phyloP scores from a whole-genome alignment of 1,140 invertebrate genomes.

The Drosophila setifemur region DNA sequence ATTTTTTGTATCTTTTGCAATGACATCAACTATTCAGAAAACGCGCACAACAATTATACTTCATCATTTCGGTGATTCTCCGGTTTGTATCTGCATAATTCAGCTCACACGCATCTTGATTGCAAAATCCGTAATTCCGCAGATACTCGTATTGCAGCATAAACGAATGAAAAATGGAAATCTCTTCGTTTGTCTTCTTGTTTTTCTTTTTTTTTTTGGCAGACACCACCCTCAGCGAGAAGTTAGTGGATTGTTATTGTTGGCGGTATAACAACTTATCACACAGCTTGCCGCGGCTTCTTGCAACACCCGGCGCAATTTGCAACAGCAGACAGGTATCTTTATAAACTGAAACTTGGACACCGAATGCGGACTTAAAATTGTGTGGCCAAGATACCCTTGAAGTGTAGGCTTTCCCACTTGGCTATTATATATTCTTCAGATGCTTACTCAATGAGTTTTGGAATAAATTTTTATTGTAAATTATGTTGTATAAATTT shows the following conservation, averaged over 20 bases:
- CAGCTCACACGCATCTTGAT: slow-evolving; percentile 28
- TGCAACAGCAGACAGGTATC: slow-evolving; percentile 17
- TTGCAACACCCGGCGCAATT: slow-evolving; percentile 45
- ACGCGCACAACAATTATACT: slow-evolving; percentile 1
- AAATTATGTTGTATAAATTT: too few relatives aligned
- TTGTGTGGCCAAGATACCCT: slow-evolving; percentile 6
- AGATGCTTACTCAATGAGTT: too few relatives aligned
- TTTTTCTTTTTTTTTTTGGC: slow-evolving; percentile 2
- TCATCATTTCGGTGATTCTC: slow-evolving; percentile 6
- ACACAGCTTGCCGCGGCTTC: slow-evolving; percentile 33
- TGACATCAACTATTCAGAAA: neutral
- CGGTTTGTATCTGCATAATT: slow-evolving; percentile 18
- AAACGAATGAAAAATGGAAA: slow-evolving; percentile 39
- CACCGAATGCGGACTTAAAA: neutral
- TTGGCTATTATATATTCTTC: too few relatives aligned
- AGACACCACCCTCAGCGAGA: slow-evolving; percentile 21
- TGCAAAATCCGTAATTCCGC: slow-evolving; percentile 30
- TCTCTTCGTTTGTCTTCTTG: slow-evolving; percentile 14
- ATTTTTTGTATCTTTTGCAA: too few relatives aligned
- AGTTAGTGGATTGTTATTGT: slow-evolving; percentile 27
- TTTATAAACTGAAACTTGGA: slow-evolving; percentile 1
- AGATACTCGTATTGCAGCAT: slow-evolving; percentile 30
- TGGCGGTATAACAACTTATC: slow-evolving; percentile 37
- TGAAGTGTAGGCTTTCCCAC: too few relatives aligned
- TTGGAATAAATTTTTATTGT: too few relatives aligned